Evolutionary conservation across 2,888 invertebrate genomes (phyloP), one percentile per base, ranked within the genome.

Genomic region (Euproctis similis): DNA sequence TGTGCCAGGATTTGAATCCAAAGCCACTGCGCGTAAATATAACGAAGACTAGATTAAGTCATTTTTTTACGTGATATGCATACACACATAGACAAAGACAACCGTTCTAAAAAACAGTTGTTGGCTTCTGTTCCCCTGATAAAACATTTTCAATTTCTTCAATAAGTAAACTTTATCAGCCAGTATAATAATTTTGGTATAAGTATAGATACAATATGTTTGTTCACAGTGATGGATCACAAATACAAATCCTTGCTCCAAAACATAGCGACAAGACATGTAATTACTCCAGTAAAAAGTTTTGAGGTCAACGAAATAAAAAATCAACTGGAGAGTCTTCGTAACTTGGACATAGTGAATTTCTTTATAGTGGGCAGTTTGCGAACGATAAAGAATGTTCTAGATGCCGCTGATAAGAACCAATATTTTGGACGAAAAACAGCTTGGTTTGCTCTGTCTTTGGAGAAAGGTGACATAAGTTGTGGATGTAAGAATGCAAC

Each of bases 201-300:
- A 12, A 2, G 11, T 21, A 11, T 21, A 11, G n/a, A 12, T 43
- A 52, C 39, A 37, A 37, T 36, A 32, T 42, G 23, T 40, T 47
- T 40, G 39, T 53, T 78, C 69, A 37, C 77, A 93, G 92, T 94
- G 7, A 94, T 96, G 93, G 95, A 96, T 59, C 95, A 96, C 80
- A 96, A 96, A 71, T 96, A 95, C 73, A 95, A 96, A 71, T 92
- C 95, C 6, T 75, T 97, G 5, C 82, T 97, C 18, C 91, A 95
- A 70, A 96, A 97, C 63, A 92, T 96, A 31, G 94, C 96, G 4
- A 94, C 95, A 0, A 87, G 96, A 6, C 96, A 97, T 69, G 91
- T 96, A 1, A 96, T 97, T 38, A 90, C 92, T 2, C 87, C 87
- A 4, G 80, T 87, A 0, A 86, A 87, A 44, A 76, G 82, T 47